Evolutionary conservation across 2,113 vertebrate genomes (phyloP), one percentile per base, ranked within the genome.

Genomic region (Rhinoptilus africanus): DNA sequence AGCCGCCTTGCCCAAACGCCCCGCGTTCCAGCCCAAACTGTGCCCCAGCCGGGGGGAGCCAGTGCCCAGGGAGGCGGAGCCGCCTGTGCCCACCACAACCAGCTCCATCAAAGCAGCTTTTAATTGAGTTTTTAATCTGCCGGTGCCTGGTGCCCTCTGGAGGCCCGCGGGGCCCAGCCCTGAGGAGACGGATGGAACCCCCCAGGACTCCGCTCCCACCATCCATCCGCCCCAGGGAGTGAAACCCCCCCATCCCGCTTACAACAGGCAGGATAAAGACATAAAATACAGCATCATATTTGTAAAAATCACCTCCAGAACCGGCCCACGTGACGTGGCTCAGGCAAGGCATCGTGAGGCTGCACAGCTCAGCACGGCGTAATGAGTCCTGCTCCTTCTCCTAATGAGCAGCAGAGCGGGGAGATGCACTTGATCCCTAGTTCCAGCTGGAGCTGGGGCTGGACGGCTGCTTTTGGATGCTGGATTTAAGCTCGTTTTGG

Each of bases 121-220:
- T 54, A 30, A 54, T 39, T 12, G 57, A 3, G 8, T 1, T 9
- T 39, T 41, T n/a, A n/a, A 59, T 68, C 53, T 3, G 26, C 12
- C 7, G 18, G 64, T 62, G 63, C 63, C 63, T 51, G 63, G 24
- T 78, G 85, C 85, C 73, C 82, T 64, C 82, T 85, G 69, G 47
- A 73, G 82, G 82, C 59, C 53, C 12, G 14, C 1, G 21, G 34
- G 63, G 41, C 48, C 6, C 2, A n/a, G 41, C 43, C 43, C 20
- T 0, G 14, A 8, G 22, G 45, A 45, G 7, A 7, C 4, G 2
- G 75, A 4, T 0, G 4, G 64, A 12, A 19, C 8, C 24, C 14
- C 43, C 54, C 76, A 5, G 43, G 66, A 17, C 13, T 14, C 56
- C 2, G 14, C 67, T 45, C 20, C 63, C 63, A 14, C 39, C 32